These are phyloP conservation scores for Allacma fusca DNA, from an alignment of 2,888 invertebrate species.

Conservation along the genomic window DNA sequence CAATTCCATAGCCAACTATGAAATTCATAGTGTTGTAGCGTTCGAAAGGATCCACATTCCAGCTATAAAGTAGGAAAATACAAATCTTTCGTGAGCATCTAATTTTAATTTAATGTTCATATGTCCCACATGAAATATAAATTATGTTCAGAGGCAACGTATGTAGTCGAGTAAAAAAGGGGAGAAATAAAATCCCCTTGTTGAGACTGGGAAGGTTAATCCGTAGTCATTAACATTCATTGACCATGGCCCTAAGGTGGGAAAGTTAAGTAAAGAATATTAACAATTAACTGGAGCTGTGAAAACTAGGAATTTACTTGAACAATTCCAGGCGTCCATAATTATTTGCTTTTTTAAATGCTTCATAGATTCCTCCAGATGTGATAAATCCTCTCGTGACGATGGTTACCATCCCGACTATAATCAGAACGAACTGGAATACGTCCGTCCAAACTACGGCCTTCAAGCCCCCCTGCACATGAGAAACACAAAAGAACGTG, in stretches of 20 bases:
- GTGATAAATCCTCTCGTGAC: constrained; percentile 63
- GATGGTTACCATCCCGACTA: constrained; percentile 63
- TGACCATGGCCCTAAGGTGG: too few relatives aligned
- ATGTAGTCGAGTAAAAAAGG: too few relatives aligned
- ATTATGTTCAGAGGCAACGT: too few relatives aligned
- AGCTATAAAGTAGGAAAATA: too few relatives aligned
- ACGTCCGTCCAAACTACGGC: constrained; percentile 64
- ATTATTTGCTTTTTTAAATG: constrained; percentile 62
- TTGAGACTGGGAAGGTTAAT: too few relatives aligned
- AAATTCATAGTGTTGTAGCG: constrained; percentile 59
- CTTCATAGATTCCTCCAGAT: constrained; percentile 63
- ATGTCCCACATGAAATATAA: too few relatives aligned
- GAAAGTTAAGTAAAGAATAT: too few relatives aligned
- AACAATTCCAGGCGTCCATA: constrained; percentile 62
- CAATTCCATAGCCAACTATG: constrained; percentile 55
- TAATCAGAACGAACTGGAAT: constrained; percentile 64
- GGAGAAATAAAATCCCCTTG: too few relatives aligned
- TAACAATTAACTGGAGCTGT: too few relatives aligned
- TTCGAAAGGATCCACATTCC: constrained; percentile 57
- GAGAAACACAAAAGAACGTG: neutral
- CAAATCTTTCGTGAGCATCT: too few relatives aligned
- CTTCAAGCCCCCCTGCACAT: constrained; percentile 62
- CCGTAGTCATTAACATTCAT: too few relatives aligned
- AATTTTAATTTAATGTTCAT: too few relatives aligned
- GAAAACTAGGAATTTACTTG: constrained; percentile 48